Conservation (phyloP, 2,113 vertebrate species). For the Hepsetus odoe region DNA sequence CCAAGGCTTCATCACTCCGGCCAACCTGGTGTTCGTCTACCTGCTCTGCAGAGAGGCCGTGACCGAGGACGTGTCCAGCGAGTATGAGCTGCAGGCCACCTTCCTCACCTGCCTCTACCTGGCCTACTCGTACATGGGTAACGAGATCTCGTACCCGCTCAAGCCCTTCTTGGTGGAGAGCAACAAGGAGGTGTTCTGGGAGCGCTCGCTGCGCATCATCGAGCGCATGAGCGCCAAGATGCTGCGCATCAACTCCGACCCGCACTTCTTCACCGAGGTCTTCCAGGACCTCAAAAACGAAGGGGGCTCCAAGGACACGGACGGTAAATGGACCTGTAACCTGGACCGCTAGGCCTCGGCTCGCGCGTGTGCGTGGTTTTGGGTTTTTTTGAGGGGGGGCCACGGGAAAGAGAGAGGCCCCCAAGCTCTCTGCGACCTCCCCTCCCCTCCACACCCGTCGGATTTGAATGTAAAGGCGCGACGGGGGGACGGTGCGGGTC, state of each 20-base stretch:
- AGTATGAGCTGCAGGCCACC: slow-evolving; percentile 86
- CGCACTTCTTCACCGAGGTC: slow-evolving; percentile 92
- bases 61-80: slow-evolving; percentile 84
- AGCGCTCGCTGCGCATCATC: slow-evolving; percentile 87
- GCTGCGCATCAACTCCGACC: slow-evolving; percentile 89
- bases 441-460: slow-evolving; percentile 37
- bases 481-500: slow-evolving; percentile 41
- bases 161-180: slow-evolving; percentile 92
- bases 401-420: neutral
- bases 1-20: slow-evolving; percentile 91
- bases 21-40: slow-evolving; percentile 92
- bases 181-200: slow-evolving; percentile 92
- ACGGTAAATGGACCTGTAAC: slow-evolving; percentile 81
- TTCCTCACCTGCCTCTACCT: slow-evolving; percentile 94
- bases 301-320: slow-evolving; percentile 75
- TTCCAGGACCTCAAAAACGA: slow-evolving; percentile 94
- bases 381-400: slow-evolving; percentile 21
- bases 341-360: slow-evolving; percentile 81
- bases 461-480: slow-evolving; percentile 56
- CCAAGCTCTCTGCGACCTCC: slow-evolving; percentile 42
- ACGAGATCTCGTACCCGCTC: slow-evolving; percentile 93
- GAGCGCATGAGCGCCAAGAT: slow-evolving; percentile 87
- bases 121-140: slow-evolving; percentile 93
- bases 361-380: neutral
- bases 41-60: slow-evolving; percentile 89